Base-by-base conservation (phyloP, 2,888 invertebrate genomes). In the Melitaea athalia region DNA sequence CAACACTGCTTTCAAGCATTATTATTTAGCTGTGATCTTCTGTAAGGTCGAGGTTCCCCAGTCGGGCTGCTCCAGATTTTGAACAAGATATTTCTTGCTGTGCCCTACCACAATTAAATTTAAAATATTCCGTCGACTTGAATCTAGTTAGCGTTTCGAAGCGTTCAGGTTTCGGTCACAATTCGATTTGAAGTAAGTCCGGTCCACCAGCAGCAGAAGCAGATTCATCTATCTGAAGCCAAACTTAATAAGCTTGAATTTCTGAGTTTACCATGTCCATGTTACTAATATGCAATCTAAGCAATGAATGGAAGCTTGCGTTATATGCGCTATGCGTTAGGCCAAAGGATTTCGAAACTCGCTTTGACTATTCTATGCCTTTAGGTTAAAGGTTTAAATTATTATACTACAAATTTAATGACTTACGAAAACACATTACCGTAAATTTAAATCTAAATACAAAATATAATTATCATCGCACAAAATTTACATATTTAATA, bases 201-300 rank as follows among this genome's bases (percentile, higher is more conserved):
- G 50, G 24, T 24, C 52, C 42, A 24, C 24, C 3, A 24, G 24
- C 50, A 59, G 43, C 59, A 38, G 45, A 38, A 68, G 59, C 59
- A 12, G 52, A 59, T 53, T 53, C 45, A 53, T 38, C 59, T 43
- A 63, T 57, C 49, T 45, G 42, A 24, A 55, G 17, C 64, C 11
- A 31, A 43, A 49, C 14, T 33, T 64, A 64, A 38, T 47, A 57
- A 64, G 64, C 15, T 47, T 15, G 53, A 31, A 55, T 53, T 63
- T 45, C 31, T 43, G 10, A 47, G n/a, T 55, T 55, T 33, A 17
- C 38, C 31, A 42, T 8, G 31, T 63, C 15, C 33, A 33, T 31
- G 33, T 6, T 31, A 33, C 53, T 55, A 55, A 14, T 31, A 33
- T 55, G 31, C 53, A 33, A 33, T 55, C 53, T 33, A 55, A 55